Conservation (phyloP, 2,888 invertebrate genomes). For the Himalopsyche japonica region DNA sequence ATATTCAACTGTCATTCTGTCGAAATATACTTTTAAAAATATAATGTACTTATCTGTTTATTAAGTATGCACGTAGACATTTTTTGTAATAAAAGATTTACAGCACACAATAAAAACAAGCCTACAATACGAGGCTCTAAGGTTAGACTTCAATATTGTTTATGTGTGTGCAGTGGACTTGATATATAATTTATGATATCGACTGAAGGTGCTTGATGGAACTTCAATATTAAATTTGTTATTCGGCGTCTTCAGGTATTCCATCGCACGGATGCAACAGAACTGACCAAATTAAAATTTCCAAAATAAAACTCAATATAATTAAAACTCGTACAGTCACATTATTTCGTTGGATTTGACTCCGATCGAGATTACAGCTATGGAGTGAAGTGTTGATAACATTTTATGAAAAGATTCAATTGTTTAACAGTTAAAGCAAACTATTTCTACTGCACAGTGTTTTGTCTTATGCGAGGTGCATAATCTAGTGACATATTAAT, state of each 20-base stretch:
- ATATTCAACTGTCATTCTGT: background rate
- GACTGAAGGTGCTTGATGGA: too few species aligned
- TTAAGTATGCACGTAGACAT: background rate
- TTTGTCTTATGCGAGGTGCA: slow-evolving; percentile 22
- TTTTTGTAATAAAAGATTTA: background rate
- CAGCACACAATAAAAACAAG: background rate
- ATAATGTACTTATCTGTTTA: background rate
- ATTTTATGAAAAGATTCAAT: background rate
- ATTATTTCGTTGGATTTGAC: background rate
- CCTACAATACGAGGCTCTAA: too few species aligned
- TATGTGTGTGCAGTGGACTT: background rate
- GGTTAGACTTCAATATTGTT: background rate
- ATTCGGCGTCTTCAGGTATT: too few species aligned
- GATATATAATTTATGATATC: too few species aligned
- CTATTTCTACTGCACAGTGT: slow-evolving; percentile 31
- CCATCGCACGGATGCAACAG: too few species aligned
- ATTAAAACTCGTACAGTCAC: background rate
- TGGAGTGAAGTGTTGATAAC: background rate
- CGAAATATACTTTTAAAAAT: background rate
- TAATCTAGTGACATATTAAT: slow-evolving; percentile 24
- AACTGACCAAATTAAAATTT: background rate
- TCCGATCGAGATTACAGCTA: background rate
- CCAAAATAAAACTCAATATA: background rate
- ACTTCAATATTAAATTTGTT: too few species aligned
- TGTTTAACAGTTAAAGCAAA: slow-evolving; percentile 31